Percentiles rank a stretch among this genome's conserved stretches.
Conservation (phyloP, 2,113 vertebrate genomes). For the Gorilla gorilla region DNA sequence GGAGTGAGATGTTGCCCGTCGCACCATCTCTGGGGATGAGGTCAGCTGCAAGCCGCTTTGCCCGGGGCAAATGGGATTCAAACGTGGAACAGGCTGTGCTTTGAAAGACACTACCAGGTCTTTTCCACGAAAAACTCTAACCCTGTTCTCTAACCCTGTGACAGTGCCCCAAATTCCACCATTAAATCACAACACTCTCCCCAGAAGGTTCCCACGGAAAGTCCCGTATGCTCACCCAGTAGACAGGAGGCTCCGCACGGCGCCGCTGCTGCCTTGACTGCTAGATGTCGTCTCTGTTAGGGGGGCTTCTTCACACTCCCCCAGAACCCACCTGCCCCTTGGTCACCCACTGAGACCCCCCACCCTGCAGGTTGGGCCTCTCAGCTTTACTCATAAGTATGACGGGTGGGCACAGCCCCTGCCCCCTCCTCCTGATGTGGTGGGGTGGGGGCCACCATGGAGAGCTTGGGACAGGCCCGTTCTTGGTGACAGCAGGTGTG, state of each 20-base stretch:
- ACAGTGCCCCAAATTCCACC: neutral
- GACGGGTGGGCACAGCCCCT: too few relatives aligned
- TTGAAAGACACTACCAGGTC: neutral
- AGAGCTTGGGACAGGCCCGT: neutral
- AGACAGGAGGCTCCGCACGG: fast-evolving
- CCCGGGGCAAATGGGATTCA: neutral
- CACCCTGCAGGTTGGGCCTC: too few relatives aligned
- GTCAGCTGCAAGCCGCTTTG: neutral
- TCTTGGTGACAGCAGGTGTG: neutral
- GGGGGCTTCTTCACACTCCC: fast-evolving
- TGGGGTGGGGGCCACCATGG: neutral
- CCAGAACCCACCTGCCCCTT: neutral
- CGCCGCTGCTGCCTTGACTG: fast-evolving
- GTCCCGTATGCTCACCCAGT: fast-evolving
- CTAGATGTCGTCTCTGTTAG: too few relatives aligned
- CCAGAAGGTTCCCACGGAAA: neutral
- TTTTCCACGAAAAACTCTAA: neutral
- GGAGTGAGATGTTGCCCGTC: fast-evolving
- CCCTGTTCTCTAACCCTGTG: fast-evolving
- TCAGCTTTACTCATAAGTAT: too few relatives aligned
- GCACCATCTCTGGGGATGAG: neutral
- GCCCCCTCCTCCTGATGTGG: neutral
- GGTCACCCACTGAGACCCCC: too few relatives aligned
- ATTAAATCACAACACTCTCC: fast-evolving
- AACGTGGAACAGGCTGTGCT: neutral